A percentile compares a stretch with the other conserved stretches of the same genome.
Conservation (phyloP, 53 echinoderm and acorn worm species). For the Echinarachnius parma region DNA sequence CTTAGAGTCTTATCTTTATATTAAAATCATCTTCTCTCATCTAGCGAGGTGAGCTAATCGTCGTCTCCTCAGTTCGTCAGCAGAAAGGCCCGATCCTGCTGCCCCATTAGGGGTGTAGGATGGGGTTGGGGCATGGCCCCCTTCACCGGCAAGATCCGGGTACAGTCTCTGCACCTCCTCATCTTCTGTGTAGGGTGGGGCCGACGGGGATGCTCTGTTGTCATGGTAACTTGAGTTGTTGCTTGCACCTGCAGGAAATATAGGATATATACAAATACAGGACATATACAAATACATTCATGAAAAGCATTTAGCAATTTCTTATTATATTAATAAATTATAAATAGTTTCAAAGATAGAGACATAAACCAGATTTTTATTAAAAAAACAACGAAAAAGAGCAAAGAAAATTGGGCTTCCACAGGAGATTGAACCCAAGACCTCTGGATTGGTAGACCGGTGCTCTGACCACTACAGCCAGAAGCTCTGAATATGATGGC, state of each 20-base stretch:
- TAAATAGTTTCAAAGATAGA: not conserved
- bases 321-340: not conserved
- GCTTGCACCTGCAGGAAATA: not conserved
- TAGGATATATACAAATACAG: not conserved
- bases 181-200: constrained; percentile 9
- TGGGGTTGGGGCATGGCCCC: constrained; percentile 2
- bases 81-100: constrained; percentile 4
- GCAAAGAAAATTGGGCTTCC: too few species aligned
- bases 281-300: too few species aligned
- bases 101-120: constrained; percentile 40
- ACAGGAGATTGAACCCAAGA: too few species aligned
- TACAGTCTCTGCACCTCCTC: constrained; percentile 19
- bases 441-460: too few species aligned
- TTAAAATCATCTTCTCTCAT: constrained; percentile 36
- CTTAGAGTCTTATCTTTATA: too few species aligned
- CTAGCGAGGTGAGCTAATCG: constrained; percentile 67
- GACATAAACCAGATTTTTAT: not conserved
- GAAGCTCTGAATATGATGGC: too few species aligned
- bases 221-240: not conserved
- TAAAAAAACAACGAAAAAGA: not conserved
- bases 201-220: constrained; percentile 3
- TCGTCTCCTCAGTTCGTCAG: constrained; percentile 78
- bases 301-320: too few species aligned
- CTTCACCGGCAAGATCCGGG: constrained; percentile 39
- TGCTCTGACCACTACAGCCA: too few species aligned